These are phyloP conservation scores for Cottoperca gobio DNA, from an alignment of 2,797 vertebrate species.

Conservation along the genomic window DNA sequence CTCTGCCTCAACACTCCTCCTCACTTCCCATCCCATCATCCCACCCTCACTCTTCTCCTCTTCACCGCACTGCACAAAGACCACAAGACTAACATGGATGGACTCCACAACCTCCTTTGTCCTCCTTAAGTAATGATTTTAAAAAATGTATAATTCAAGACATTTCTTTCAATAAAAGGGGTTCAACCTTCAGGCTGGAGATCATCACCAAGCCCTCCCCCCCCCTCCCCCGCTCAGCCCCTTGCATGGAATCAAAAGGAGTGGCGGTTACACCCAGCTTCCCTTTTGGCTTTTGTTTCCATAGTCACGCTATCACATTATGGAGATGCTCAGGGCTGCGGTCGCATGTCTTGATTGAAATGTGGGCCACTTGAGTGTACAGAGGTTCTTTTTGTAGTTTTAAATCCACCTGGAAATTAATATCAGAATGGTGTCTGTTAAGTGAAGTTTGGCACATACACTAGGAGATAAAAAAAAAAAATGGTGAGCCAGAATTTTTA, in stretches of 20 bases:
- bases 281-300: slow-evolving; percentile 68
- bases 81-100: slow-evolving; percentile 74
- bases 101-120: slow-evolving; percentile 52
- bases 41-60: slow-evolving; percentile 31
- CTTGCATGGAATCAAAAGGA: slow-evolving; percentile 67
- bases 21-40: slow-evolving; percentile 22
- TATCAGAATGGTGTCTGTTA: slow-evolving; percentile 60
- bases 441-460: slow-evolving; percentile 56
- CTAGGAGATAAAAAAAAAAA: slow-evolving; percentile 38
- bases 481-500: slow-evolving; percentile 48
- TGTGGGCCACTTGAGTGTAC: slow-evolving; percentile 75
- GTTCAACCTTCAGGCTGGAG: slow-evolving; percentile 41
- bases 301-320: slow-evolving; percentile 59
- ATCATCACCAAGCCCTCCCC: slow-evolving; percentile 38
- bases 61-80: slow-evolving; percentile 56
- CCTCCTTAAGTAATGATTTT: slow-evolving; percentile 49
- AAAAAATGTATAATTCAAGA: slow-evolving; percentile 59
- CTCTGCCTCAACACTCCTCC: slow-evolving; percentile 29
- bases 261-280: slow-evolving; percentile 43
- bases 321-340: slow-evolving; percentile 72
- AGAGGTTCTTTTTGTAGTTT: slow-evolving; percentile 66
- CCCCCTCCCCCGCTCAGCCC: slow-evolving; percentile 16
- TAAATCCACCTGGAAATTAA: slow-evolving; percentile 57
- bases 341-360: slow-evolving; percentile 66
- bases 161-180: slow-evolving; percentile 49